Evolutionary conservation across 2,888 invertebrate genomes (phyloP).

Genomic region (Chromoteleia sp.): DNA sequence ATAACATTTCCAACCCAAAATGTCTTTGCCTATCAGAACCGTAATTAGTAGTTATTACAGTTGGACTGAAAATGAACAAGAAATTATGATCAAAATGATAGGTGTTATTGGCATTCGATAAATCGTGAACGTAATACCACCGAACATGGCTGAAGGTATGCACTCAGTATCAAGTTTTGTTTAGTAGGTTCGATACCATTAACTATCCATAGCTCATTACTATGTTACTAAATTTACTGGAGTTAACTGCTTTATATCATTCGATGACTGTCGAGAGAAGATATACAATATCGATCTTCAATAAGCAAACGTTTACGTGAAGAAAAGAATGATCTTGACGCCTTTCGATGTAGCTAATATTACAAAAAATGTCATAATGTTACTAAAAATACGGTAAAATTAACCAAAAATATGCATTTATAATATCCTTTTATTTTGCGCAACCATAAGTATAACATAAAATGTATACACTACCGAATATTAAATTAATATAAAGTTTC

Average conservation of each 20-base stretch:
- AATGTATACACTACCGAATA: too few species aligned
- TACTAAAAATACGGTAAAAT: too few species aligned
- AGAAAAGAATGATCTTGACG: too few species aligned
- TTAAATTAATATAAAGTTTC: too few species aligned
- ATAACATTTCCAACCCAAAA: constrained; percentile 15
- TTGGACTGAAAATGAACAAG: constrained; percentile 22
- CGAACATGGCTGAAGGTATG: constrained; percentile 1
- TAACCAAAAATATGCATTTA: too few species aligned
- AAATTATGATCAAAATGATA: constrained; percentile 41
- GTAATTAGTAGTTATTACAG: constrained; percentile 33
- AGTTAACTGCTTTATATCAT: not conserved
- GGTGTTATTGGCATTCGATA: constrained; percentile 45
- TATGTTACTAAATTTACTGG: constrained; percentile 5
- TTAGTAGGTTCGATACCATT: constrained; percentile 8
- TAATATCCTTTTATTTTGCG: too few species aligned
- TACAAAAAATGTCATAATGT: too few species aligned
- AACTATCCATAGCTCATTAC: constrained; percentile 18
- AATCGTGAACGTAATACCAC: constrained; percentile 29
- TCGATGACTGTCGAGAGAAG: not conserved
- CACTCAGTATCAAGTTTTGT: constrained; percentile 11
- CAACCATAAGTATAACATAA: too few species aligned
- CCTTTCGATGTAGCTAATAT: too few species aligned
- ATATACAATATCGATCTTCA: not conserved
- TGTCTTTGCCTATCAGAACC: constrained; percentile 20
- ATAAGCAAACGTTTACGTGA: not conserved